phyloP scores from a whole-genome alignment of 2,113 vertebrate genomes.

The Cariama cristata region DNA sequence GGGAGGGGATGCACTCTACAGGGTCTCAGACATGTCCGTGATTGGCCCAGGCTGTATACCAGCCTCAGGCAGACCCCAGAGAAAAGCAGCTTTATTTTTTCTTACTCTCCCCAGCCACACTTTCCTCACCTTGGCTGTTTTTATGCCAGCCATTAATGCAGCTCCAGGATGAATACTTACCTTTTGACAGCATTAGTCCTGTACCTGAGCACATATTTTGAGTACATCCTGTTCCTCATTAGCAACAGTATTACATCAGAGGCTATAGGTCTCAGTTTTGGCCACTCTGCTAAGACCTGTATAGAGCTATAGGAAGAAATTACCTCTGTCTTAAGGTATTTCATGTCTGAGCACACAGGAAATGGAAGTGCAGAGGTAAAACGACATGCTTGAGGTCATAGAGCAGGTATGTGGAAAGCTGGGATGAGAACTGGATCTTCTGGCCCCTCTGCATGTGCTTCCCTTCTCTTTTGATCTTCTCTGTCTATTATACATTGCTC shows the following conservation, averaged over 20 bases:
- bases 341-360: neutral
- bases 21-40: accelerated
- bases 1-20: no score
- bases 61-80: neutral
- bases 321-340: neutral
- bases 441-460: neutral
- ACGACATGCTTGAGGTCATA: accelerated
- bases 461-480: neutral
- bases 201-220: neutral
- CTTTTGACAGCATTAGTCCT: neutral
- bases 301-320: neutral
- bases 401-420: neutral
- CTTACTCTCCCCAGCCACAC: neutral
- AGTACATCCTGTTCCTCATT: neutral
- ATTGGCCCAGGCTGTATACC: neutral
- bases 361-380: neutral
- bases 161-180: neutral
- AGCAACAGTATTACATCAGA: neutral
- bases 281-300: neutral
- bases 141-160: neutral
- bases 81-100: neutral
- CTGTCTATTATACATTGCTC: neutral
- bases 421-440: neutral
- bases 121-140: neutral
- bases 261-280: neutral